Evolutionary conservation across 2,113 vertebrate species (phyloP).

Genomic region (Corapipo altera): DNA sequence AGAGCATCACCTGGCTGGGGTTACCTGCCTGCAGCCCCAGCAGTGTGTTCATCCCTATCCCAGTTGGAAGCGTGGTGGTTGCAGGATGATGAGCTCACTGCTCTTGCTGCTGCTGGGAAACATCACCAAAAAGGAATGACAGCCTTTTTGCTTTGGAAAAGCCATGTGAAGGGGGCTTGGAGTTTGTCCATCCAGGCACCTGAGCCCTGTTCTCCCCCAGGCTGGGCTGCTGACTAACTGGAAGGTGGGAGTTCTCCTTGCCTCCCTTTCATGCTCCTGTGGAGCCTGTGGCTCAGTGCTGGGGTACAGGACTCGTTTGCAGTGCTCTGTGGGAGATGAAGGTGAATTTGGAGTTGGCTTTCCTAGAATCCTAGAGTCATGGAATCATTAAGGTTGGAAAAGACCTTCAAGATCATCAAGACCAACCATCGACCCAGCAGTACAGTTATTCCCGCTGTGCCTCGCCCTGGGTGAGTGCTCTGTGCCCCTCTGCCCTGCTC

Average conservation of each 20-base stretch:
- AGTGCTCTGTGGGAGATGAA: neutral
- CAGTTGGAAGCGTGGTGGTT: rapidly evolving
- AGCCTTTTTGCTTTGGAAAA: neutral
- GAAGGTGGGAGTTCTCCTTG: neutral
- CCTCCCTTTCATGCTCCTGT: neutral
- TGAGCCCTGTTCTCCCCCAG: neutral
- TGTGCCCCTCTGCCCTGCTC: neutral
- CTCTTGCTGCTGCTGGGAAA: neutral
- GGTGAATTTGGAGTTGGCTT: neutral
- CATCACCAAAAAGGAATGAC: neutral
- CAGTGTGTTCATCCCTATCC: neutral
- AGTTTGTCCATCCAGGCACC: neutral
- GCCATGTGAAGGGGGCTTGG: neutral
- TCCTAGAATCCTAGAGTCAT: neutral
- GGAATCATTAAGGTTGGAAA: neutral
- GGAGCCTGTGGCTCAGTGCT: neutral
- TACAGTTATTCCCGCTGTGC: rapidly evolving
- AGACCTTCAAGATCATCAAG: neutral
- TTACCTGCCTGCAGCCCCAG: neutral
- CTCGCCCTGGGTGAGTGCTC: neutral
- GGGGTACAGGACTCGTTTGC: neutral
- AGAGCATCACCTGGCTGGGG: neutral
- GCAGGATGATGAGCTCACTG: neutral
- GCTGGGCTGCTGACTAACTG: neutral
- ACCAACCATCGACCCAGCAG: neutral